These are phyloP conservation scores for Prostheceraeus crozeri DNA, from an alignment of 2,888 invertebrate species.

Conservation along the genomic window DNA sequence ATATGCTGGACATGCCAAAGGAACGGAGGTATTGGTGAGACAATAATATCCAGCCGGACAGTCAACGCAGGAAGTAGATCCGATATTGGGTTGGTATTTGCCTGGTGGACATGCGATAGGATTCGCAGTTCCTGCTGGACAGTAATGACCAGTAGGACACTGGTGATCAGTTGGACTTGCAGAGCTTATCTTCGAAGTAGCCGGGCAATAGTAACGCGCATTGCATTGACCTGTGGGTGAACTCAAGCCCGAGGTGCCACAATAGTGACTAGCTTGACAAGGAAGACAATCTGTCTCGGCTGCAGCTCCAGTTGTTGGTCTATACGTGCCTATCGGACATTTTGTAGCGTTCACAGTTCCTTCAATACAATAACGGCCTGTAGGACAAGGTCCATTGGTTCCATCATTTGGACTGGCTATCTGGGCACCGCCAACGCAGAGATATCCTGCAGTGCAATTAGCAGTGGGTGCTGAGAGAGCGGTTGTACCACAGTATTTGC, in stretches of 20 bases:
- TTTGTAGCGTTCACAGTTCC: slow-evolving; percentile 44
- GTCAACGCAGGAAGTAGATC: slow-evolving; percentile 43
- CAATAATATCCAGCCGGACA: slow-evolving; percentile 47
- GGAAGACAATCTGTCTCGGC: background rate
- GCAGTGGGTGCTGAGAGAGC: slow-evolving; percentile 47
- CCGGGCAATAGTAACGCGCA: slow-evolving; percentile 10
- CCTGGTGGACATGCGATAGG: slow-evolving; percentile 39
- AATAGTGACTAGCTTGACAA: slow-evolving; percentile 5
- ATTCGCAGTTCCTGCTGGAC: background rate
- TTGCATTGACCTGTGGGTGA: slow-evolving; percentile 4
- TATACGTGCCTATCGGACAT: slow-evolving; percentile 41
- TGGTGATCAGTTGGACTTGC: background rate
- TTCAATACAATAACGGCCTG: slow-evolving; percentile 48
- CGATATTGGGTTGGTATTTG: slow-evolving; percentile 47
- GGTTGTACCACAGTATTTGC: slow-evolving; percentile 46
- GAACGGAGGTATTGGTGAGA: slow-evolving; percentile 45
- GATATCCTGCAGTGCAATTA: slow-evolving; percentile 50
- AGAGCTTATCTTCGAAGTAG: background rate
- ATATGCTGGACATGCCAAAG: slow-evolving; percentile 47
- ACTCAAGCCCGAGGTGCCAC: background rate
- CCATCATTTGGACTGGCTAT: slow-evolving; percentile 47
- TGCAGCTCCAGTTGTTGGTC: background rate
- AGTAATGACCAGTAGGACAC: slow-evolving; percentile 19
- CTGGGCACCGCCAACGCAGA: slow-evolving; percentile 48
- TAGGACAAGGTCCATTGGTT: slow-evolving; percentile 48